phyloP scores from a whole-genome alignment of 2,888 invertebrate species.

The Drosophila demipolita region DNA sequence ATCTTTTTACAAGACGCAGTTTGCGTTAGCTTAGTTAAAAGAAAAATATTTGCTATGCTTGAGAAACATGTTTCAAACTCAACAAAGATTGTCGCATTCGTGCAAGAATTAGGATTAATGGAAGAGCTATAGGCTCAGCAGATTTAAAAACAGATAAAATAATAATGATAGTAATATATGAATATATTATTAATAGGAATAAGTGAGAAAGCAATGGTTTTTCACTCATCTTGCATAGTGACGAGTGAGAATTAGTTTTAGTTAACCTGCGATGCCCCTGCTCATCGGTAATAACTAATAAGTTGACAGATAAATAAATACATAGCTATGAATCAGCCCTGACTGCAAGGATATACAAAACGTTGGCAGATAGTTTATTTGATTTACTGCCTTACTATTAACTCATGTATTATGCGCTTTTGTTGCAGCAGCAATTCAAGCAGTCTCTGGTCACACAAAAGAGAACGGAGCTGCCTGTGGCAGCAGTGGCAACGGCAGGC shows the following conservation, averaged over 20 bases:
- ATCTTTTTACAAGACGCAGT: background rate
- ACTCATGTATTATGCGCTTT: slow-evolving; percentile 8
- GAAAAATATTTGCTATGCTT: background rate
- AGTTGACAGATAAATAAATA: background rate
- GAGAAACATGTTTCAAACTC: background rate
- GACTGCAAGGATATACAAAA: background rate
- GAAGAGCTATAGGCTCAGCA: background rate
- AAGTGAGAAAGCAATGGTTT: background rate
- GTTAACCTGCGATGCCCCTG: background rate
- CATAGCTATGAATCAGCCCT: background rate
- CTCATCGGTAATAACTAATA: background rate
- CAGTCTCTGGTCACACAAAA: slow-evolving; percentile 54
- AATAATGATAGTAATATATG: background rate
- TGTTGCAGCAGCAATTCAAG: slow-evolving; percentile 44
- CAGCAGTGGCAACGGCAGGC: slow-evolving; percentile 26
- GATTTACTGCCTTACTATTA: slow-evolving; percentile 8
- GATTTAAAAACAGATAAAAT: background rate
- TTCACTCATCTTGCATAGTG: background rate
- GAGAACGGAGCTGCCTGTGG: slow-evolving; percentile 49
- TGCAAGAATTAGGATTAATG: background rate
- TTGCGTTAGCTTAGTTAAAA: background rate
- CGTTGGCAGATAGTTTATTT: slow-evolving; percentile 1
- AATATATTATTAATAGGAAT: background rate
- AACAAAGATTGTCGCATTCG: background rate
- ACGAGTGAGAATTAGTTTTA: background rate